Evolutionary conservation across 2,797 vertebrate species (phyloP).

Genomic region (Myioborus miniatus): DNA sequence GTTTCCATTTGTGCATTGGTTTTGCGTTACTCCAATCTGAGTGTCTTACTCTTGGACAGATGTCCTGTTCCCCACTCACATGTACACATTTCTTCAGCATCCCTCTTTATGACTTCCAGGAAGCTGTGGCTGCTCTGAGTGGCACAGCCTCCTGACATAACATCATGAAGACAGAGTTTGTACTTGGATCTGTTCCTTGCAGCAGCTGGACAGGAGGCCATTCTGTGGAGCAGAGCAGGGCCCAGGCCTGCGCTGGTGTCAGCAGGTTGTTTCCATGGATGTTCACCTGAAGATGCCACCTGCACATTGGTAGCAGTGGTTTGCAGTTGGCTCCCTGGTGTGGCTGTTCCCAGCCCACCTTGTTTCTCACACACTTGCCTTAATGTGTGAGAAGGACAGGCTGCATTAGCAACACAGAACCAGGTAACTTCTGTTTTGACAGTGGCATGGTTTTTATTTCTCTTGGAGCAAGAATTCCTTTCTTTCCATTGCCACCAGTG

Average conservation of each 20-base stretch:
- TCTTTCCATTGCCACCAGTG: background rate
- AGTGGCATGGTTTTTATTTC: background rate
- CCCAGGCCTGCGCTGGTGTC: background rate
- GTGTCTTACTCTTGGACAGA: constrained; percentile 8
- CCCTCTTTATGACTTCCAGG: background rate
- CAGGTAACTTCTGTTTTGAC: background rate
- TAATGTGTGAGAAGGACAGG: background rate
- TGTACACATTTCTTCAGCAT: background rate
- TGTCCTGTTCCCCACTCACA: background rate
- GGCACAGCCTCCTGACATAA: background rate
- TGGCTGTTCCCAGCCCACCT: background rate
- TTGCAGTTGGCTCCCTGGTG: background rate
- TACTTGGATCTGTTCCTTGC: background rate
- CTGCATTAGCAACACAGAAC: background rate
- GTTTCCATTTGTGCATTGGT: constrained; percentile 20
- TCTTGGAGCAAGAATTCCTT: background rate
- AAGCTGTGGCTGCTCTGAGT: background rate
- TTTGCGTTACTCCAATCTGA: constrained; percentile 33
- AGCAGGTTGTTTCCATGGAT: background rate
- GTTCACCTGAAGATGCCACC: background rate
- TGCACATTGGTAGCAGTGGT: background rate
- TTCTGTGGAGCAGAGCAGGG: background rate
- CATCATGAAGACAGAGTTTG: background rate
- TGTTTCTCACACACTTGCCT: background rate
- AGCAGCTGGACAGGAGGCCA: background rate